Evolutionary conservation across 2,797 vertebrate species (phyloP).

Genomic region (Pelochelys cantorii): DNA sequence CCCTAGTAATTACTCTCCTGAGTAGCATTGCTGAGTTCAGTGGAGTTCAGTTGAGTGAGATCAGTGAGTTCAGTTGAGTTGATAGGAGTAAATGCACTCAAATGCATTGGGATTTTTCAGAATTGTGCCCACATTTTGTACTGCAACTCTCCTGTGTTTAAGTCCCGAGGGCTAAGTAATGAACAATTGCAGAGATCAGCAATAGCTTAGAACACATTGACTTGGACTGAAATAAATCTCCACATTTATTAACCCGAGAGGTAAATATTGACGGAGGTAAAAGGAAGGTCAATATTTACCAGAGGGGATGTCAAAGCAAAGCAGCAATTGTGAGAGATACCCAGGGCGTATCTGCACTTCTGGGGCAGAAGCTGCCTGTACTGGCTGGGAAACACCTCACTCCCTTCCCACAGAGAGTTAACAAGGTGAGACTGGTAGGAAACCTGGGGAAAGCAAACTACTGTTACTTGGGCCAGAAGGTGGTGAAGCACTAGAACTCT

Average conservation of each 20-base stretch:
- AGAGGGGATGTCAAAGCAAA: not conserved
- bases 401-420: not conserved
- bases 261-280: constrained; percentile 47
- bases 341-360: not conserved
- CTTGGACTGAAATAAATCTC: not conserved
- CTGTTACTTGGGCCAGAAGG: not conserved
- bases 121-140: not conserved
- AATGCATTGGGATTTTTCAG: not conserved
- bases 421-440: not conserved
- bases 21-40: not conserved
- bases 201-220: not conserved
- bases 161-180: not conserved
- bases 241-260: constrained; percentile 52
- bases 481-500: not conserved
- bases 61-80: not conserved
- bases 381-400: constrained; percentile 3
- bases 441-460: not conserved
- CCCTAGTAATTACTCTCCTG: not conserved
- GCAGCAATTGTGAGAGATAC: not conserved
- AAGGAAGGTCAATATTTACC: constrained; percentile 29
- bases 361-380: not conserved
- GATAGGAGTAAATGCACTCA: not conserved
- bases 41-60: not conserved
- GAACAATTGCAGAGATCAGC: constrained; percentile 1
- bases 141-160: not conserved